Evolutionary conservation across 1,140 invertebrate genomes (phyloP).

Genomic region (Calliphora vicina): DNA sequence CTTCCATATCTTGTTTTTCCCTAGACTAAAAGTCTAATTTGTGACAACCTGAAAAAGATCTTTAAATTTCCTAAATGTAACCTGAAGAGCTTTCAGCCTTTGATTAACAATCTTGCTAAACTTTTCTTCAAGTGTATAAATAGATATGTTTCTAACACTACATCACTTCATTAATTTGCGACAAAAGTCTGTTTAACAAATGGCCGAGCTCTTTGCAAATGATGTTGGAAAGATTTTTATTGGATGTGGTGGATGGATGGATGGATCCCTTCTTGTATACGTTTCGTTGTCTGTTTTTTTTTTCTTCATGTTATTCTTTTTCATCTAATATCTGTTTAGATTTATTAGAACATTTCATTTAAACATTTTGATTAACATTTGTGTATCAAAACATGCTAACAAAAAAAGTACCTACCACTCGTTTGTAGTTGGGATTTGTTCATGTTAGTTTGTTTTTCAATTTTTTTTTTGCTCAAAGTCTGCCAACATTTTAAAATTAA

Average conservation of each 20-base stretch:
- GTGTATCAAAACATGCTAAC: background rate
- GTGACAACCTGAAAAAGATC: no score
- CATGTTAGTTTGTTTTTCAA: background rate
- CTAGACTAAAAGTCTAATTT: no score
- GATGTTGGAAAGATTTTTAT: background rate
- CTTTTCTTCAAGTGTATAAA: background rate
- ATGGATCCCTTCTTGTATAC: background rate
- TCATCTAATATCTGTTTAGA: background rate
- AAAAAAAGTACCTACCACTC: background rate
- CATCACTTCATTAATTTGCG: background rate
- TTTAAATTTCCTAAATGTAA: no score
- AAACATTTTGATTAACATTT: conserved; percentile 32
- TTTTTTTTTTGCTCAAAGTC: background rate
- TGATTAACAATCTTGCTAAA: no score
- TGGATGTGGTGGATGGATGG: background rate
- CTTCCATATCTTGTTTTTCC: no score
- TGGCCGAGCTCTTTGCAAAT: background rate
- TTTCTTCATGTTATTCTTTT: no score
- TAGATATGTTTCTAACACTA: background rate
- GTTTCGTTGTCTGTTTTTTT: background rate
- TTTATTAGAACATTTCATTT: conserved; percentile 33
- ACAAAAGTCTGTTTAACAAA: background rate
- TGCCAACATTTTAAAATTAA: conserved; percentile 31
- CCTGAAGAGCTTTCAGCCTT: no score
- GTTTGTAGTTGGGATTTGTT: background rate